phyloP scores from a whole-genome alignment of 2,888 invertebrate species.

The Willowsia nigromaculata region DNA sequence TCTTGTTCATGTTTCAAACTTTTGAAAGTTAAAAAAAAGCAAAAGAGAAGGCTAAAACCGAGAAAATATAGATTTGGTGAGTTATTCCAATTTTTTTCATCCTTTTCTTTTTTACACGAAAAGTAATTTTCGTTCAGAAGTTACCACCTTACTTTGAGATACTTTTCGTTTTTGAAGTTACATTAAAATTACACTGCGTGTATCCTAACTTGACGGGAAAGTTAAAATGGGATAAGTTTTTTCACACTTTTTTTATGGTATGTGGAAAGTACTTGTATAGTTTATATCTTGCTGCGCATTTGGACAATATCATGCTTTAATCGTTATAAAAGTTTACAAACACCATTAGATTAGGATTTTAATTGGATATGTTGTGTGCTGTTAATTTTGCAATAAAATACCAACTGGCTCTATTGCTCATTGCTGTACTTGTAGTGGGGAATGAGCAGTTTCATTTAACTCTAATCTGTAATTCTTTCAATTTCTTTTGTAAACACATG shows the following conservation, averaged over 20 bases:
- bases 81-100: neutral
- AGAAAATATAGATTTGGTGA: too few relatives aligned
- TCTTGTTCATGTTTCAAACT: neutral
- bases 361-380: too few relatives aligned
- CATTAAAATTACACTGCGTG: neutral
- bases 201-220: neutral
- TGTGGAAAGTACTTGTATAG: neutral
- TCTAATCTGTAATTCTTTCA: too few relatives aligned
- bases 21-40: neutral
- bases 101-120: neutral
- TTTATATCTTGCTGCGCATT: neutral
- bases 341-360: too few relatives aligned
- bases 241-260: neutral
- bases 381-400: too few relatives aligned
- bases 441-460: too few relatives aligned
- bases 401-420: too few relatives aligned
- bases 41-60: too few relatives aligned
- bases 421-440: too few relatives aligned
- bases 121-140: neutral
- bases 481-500: too few relatives aligned
- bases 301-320: too few relatives aligned
- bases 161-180: neutral
- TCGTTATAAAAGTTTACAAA: too few relatives aligned
- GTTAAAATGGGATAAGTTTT: neutral
- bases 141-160: neutral